phyloP scores from a whole-genome alignment of 2,797 vertebrate genomes.

The Lacerta agilis region DNA sequence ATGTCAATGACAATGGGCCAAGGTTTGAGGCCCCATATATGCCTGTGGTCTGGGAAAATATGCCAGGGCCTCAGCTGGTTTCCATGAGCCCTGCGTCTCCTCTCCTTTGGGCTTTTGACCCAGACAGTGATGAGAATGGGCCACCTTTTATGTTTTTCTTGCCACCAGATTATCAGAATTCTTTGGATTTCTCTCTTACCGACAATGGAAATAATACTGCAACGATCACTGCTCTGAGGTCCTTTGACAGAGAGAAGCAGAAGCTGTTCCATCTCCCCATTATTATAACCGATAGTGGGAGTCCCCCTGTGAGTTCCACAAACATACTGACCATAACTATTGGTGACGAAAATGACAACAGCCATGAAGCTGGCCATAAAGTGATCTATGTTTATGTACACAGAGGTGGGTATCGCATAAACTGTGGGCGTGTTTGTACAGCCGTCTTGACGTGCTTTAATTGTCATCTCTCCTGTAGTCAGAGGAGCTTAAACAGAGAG shows the following conservation, averaged over 20 bases:
- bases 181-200: conserved; percentile 86
- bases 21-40: conserved; percentile 84
- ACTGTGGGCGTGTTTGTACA: not conserved
- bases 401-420: conserved; percentile 76
- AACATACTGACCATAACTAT: conserved; percentile 84
- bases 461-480: too few species aligned
- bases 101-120: conserved; percentile 83
- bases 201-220: conserved; percentile 89
- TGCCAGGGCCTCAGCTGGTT: conserved; percentile 81
- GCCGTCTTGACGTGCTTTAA: not conserved
- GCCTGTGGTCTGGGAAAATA: conserved; percentile 89
- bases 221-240: conserved; percentile 84
- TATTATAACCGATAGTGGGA: conserved; percentile 85
- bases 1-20: conserved; percentile 90
- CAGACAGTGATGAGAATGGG: conserved; percentile 84
- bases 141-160: conserved; percentile 85
- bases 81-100: conserved; percentile 84
- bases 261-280: conserved; percentile 85
- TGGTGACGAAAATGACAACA: conserved; percentile 88
- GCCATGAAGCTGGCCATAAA: conserved; percentile 83
- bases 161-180: conserved; percentile 79
- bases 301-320: conserved; percentile 82
- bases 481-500: too few species aligned
- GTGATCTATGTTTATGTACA: conserved; percentile 83
- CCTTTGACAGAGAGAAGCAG: conserved; percentile 86